Base-by-base conservation (phyloP, 2,888 invertebrate genomes). In the Caenorhabditis angaria region DNA sequence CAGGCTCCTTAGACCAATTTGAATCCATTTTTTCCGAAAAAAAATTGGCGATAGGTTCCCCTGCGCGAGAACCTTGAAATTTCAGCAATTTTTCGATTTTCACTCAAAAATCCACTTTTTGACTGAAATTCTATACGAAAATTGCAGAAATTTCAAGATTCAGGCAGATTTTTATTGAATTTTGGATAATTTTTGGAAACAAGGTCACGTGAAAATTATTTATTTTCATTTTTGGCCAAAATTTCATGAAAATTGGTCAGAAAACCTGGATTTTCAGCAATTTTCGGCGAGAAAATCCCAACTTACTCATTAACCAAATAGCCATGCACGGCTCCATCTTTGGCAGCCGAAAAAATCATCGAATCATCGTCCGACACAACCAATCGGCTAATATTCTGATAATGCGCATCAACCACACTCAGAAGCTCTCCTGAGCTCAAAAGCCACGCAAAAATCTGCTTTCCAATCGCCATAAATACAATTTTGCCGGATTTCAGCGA, bases 371-470 rank as follows among this genome's bases (percentile, higher is more conserved):
- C 62, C 0, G 82, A 78, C 2, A 84, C 59, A 18, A 50, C 70
- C 12, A 84, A 56, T 32, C 64, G 63, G 3, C 78, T 75, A 20
- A 84, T 77, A 22, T 65, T 61, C 54, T 83, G 84, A 59, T 83
- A 82, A 65, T 83, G 82, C 20, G 77, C 83, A 54, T 83, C 82
- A 22, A 70, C 65, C 1, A 79, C 75, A 1, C 82, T 70, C 18
- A 82, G 54, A 18, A 85, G 65, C 54, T 83, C 79, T 6, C 85
- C 84, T 22, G 72, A 74, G 0, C 69, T 55, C 14, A 84, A 82
- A 69, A 80, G 54, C 82, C 82, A 85, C 18, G 72, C 64, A 58
- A 73, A 83, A n/a, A 85, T 76, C 29, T 80, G 77, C 29, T 78
- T 76, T 12, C 70, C 74, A 47, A 80, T 80, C 25, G 78, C 71